Conservation (phyloP, 2,113 vertebrate species). For the Myodes glareolus region DNA sequence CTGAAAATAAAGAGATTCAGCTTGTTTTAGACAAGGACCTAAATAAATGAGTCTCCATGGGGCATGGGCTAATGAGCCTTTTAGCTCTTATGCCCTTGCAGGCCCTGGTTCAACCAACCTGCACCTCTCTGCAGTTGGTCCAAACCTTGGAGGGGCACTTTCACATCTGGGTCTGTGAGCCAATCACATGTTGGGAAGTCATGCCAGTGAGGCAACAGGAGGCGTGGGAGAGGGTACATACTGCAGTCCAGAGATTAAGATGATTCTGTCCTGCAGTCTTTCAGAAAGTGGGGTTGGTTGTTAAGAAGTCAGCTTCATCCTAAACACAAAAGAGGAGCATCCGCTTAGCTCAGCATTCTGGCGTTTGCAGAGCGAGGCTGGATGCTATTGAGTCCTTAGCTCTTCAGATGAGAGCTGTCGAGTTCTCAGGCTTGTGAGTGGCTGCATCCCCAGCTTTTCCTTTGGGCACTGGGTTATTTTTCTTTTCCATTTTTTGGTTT, state of each 20-base stretch:
- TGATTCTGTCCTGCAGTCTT: not conserved
- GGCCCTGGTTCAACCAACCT: not conserved
- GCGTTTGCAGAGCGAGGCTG: too few species aligned
- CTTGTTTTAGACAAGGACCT: fast-evolving
- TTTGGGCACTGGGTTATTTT: not conserved
- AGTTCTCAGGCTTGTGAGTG: not conserved
- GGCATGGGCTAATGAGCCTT: not conserved
- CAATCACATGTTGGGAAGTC: not conserved
- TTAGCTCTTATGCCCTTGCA: fast-evolving
- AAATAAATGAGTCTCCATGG: fast-evolving
- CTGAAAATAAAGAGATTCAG: not conserved
- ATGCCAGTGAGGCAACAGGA: fast-evolving
- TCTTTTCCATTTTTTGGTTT: slow-evolving; percentile 11
- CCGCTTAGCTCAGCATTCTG: too few species aligned
- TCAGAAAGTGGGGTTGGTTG: not conserved
- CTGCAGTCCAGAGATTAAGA: not conserved
- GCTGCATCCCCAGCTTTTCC: not conserved
- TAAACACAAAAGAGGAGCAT: not conserved
- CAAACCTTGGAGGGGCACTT: not conserved
- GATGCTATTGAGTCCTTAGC: not conserved
- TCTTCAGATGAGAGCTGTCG: not conserved
- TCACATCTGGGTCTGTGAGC: fast-evolving
- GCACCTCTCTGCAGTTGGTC: not conserved
- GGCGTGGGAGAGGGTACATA: not conserved
- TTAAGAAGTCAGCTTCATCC: not conserved